Evolutionary conservation across 2,797 vertebrate genomes (phyloP), one percentile per base, ranked within the genome.

Genomic region (Sardinella longiceps): DNA sequence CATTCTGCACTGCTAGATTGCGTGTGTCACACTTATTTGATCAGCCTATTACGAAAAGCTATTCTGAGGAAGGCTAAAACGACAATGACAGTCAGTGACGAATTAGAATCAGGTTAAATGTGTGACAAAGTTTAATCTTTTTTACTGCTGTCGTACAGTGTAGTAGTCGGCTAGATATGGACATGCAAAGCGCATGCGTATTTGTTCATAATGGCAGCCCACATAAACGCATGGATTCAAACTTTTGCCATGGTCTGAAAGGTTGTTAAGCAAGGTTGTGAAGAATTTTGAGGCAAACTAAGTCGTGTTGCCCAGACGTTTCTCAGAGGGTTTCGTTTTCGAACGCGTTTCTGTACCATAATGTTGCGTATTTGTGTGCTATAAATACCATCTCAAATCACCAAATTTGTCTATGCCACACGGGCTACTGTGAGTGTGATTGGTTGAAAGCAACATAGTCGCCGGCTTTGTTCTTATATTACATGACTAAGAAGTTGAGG

Each of bases 331-430:
- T n/a, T n/a, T n/a, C 10, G 37, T 77, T 77, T 20, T 43, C 7
- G 43, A 20, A 15, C 5, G 33, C 18, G 18, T 39, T 14, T 23
- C 9, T 18, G 33, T 77, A 23, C 20, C 46, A 48, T 48, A 48
- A 48, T 10, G 46, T 77, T 77, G 37, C 33, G 70, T 33, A 20
- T 70, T 70, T 74, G 66, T 74, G 66, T 63, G 84, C 89, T 93
- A 93, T 93, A 94, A 92, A 93, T 94, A 94, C n/a, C 37, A 77
- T 37, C 37, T 6, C 88, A 87, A 53, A 84, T 85, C 81, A 25
- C 88, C 88, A 88, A 89, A 91, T 91, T 84, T 87, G 90, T 85
- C 88, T 48, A 53, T 30, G 66, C 37, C 70, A 39, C 28, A 11
- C 77, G 56, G 30, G n/a, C n/a, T 37, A 46, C 50, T 81, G 84